Base-by-base conservation (phyloP, 1,140 invertebrate genomes). In the Limonius californicus region DNA sequence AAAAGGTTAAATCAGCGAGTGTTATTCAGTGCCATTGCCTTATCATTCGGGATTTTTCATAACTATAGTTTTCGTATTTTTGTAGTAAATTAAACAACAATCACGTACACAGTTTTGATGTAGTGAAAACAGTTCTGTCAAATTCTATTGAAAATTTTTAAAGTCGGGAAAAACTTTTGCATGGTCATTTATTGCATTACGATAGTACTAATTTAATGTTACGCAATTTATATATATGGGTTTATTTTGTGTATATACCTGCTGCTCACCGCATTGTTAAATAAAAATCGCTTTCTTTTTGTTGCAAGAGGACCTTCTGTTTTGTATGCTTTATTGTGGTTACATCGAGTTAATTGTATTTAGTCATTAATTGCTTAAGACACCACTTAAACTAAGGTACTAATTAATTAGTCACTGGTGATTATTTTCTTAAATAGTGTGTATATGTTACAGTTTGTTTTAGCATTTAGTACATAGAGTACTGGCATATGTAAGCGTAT, bases 51-150 rank as follows among this genome's bases (percentile, higher is more conserved):
- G 53, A 54, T 62, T 45, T 27, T 27, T 27, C 23, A 27, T 27
- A 27, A 27, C 23, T 27, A 68, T 60, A 70, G 45, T 61, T 70
- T 72, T 69, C 61, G 66, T 72, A 70, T 69, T 72, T 72, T 72
- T 70, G 61, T 69, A 66, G 65, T 62, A 53, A 63, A 56, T 59
- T 66, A 62, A 57, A 58, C 59, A 63, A 61, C 47, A 21, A 20
- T 39, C 45, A 59, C 15, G 16, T 59, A 47, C 39, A 59, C 15
- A 15, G n/a, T 18, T 27, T 27, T 4, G 12, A 12, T 14, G 39
- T 64, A 69, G 61, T 35, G 50, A 18, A 15, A 6, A 15, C n/a
- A n/a, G n/a, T n/a, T n/a, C n/a, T n/a, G n/a, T n/a, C n/a, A 35
- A 35, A 8, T 35, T 35, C 32, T 35, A 35, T 35, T 15, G 2